phyloP scores from a whole-genome alignment of 1,140 invertebrate genomes.

The Plectrocnemia conspersa region DNA sequence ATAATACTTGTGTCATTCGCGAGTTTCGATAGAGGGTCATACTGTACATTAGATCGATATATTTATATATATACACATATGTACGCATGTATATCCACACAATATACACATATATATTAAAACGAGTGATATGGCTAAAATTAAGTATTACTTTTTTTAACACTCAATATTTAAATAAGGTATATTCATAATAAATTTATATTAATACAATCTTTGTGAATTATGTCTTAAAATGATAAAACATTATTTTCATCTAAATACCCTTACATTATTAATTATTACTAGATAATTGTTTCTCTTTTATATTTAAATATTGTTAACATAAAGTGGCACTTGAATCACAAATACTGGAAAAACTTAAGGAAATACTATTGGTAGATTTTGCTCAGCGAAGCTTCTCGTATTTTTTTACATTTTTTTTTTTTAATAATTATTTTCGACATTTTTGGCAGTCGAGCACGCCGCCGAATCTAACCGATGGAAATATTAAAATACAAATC shows the following conservation, averaged over 20 bases:
- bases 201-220: constrained; percentile 33
- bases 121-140: constrained; percentile 54
- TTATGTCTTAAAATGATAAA: constrained; percentile 54
- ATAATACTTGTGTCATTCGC: too few relatives aligned
- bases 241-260: constrained; percentile 52
- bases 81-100: constrained; percentile 20
- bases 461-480: too few relatives aligned
- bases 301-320: constrained; percentile 48
- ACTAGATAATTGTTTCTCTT: constrained; percentile 54
- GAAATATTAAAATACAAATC: too few relatives aligned
- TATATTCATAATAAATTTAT: constrained; percentile 37
- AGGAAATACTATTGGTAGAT: constrained; percentile 47
- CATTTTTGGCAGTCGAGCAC: too few relatives aligned
- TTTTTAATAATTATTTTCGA: constrained; percentile 4
- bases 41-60: too few relatives aligned
- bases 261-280: constrained; percentile 53
- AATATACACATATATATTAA: constrained; percentile 30
- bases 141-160: constrained; percentile 41
- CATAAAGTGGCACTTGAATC: constrained; percentile 58
- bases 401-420: constrained; percentile 3
- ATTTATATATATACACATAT: too few relatives aligned
- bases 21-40: too few relatives aligned
- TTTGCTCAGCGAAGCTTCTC: constrained; percentile 28
- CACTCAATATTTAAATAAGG: constrained; percentile 35
- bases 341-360: constrained; percentile 58